Evolutionary conservation across 2,888 invertebrate genomes (phyloP), one percentile per base, ranked within the genome.

Genomic region (Caenorhabditis wallacei): DNA sequence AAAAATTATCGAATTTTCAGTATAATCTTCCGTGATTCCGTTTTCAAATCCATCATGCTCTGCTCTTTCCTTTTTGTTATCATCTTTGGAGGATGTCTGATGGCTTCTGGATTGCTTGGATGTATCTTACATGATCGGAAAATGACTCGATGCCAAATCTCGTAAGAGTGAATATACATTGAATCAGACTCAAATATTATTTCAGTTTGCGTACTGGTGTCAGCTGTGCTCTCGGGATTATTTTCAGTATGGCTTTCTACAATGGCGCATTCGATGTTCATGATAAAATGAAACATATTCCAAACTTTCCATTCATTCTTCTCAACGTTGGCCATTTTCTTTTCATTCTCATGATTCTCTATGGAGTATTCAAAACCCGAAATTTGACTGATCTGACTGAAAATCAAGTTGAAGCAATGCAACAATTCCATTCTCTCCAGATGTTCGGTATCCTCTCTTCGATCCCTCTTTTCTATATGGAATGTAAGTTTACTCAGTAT

Each of bases 31-130:
- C 79, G 79, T 48, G 56, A 70, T 40, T 30, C 63, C 2, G 40
- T 40, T 0, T 80, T 80, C 80, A 61, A 72, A 22, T 80, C 80
- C 1, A 66, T 80, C 20, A 72, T 72, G 80, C 66, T 80, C 24
- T 51, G 72, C 43, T 35, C 80, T n/a, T 66, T 54, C 53, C n/a
- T 63, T 18, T 35, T 80, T 3, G 40, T 69, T 43, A 20, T 80
- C 26, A 51, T 80, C 54, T 68, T 51, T 51, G 59, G 40, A 10
- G 71, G 66, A 40, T 16, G 59, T 11, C 43, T 72, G n/a, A 59
- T 72, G 51, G 53, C 61, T 20, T 7, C 37, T n/a, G 64, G 59
- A 18, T 48, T 72, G 22, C 11, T 72, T 5, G 37, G 72, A 22
- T 70, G 56, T 13, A 48, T 53, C 37, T 24, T 22, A 48, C n/a